Base-by-base conservation (phyloP, 2,797 vertebrate species). In the Sebastes miniatus region DNA sequence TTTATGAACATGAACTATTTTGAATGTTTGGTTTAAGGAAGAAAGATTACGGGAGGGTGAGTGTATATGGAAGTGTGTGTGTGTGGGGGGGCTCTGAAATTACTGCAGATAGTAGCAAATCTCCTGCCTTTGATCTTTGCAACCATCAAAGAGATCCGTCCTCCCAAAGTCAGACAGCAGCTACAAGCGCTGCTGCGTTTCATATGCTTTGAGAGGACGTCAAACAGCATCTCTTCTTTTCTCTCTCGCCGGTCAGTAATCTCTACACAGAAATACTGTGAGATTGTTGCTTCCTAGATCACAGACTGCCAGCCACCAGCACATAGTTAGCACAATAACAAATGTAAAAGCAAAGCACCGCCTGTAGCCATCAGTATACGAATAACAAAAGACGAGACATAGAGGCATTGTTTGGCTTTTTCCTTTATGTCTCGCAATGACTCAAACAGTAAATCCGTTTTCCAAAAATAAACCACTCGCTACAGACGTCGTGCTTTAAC, bases 81-180 rank as follows among this genome's bases (percentile, higher is more conserved):
- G 25, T 54, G n/a, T 13, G 29, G 56, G 68, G 14, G 25, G 63
- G 67, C 64, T 91, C 71, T 83, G 85, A 91, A 95, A 93, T 94
- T 78, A 93, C 87, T 86, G 88, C 90, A 87, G 90, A 95, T 94
- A 86, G 88, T 83, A 90, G 93, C 89, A 95, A 93, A 94, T 95
- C 91, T 93, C 78, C 61, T 69, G 79, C 81, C 92, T 96, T 95
- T 95, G 94, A 96, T 96, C 92, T 91, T 87, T 83, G 76, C 83
- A 91, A 83, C 91, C 92, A 94, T 95, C 93, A 95, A 94, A 95
- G 92, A 86, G 80, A 90, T 85, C 86, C 56, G 36, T 87, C 79
- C 88, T 90, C 87, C 84, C 83, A 85, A 90, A 93, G 88, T 85
- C 89, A 92, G 91, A 88, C 83, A 80, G 76, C 75, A 81, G 85